These are phyloP conservation scores for Anarrhichthys ocellatus DNA, from an alignment of 2,113 vertebrate genomes.

Conservation along the genomic window DNA sequence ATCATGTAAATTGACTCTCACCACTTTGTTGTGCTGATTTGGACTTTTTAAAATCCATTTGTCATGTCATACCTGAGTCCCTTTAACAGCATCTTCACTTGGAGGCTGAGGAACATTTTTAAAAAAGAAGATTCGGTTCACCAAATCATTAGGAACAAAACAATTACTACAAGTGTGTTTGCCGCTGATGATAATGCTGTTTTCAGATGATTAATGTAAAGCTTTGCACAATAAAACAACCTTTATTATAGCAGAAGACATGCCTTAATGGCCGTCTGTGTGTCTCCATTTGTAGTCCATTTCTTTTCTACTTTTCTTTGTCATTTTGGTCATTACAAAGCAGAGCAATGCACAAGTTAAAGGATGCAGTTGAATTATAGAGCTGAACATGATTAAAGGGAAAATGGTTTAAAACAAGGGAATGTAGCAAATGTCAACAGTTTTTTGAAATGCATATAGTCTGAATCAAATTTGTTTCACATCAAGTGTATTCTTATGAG, in stretches of 20 bases:
- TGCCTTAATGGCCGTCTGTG: not conserved
- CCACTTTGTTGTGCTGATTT: slow-evolving; percentile 70
- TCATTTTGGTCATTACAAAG: not conserved
- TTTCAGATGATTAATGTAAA: slow-evolving; percentile 49
- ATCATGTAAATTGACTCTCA: slow-evolving; percentile 74
- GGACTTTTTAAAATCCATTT: slow-evolving; percentile 66
- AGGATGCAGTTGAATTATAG: not conserved
- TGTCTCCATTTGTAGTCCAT: not conserved
- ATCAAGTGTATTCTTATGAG: not conserved
- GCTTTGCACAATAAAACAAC: slow-evolving; percentile 5
- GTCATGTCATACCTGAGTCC: slow-evolving; percentile 56
- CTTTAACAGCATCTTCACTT: slow-evolving; percentile 45
- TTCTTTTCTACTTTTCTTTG: not conserved
- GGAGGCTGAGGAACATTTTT: slow-evolving; percentile 9
- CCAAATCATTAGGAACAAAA: slow-evolving; percentile 40
- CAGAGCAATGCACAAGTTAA: not conserved
- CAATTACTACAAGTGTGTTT: slow-evolving; percentile 17
- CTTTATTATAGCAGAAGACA: slow-evolving; percentile 13
- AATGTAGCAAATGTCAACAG: not conserved
- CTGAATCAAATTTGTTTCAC: not conserved
- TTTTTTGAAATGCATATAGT: not conserved
- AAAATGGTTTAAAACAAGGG: not conserved
- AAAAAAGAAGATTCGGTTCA: slow-evolving; percentile 14
- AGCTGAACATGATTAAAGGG: not conserved
- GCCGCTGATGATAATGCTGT: slow-evolving; percentile 35